Percentiles rank a stretch among this genome's conserved stretches.
phyloP scores from a whole-genome alignment of 2,113 vertebrate genomes.

The Triplophysa siluroides region DNA sequence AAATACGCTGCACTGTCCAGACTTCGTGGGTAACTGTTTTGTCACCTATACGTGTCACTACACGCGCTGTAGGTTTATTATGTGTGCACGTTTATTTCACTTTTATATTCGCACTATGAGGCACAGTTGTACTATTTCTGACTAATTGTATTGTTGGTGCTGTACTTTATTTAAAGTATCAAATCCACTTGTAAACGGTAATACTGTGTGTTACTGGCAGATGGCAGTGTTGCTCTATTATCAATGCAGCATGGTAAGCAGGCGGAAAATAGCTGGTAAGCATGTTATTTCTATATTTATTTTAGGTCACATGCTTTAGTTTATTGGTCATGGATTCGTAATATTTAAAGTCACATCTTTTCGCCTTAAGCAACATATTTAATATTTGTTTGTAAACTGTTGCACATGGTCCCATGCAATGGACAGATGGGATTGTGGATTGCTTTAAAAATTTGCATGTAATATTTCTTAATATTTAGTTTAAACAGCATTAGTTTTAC shows the following conservation, averaged over 20 bases:
- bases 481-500: no score
- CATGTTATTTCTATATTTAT: not conserved
- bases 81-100: not conserved
- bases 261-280: not conserved
- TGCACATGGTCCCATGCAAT: no score
- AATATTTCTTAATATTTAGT: no score
- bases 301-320: not conserved
- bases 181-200: no score
- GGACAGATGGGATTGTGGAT: no score
- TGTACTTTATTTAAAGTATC: no score
- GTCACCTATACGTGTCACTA: not conserved
- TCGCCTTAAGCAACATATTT: not conserved
- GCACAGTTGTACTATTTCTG: not conserved
- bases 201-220: slow-evolving; percentile 26
- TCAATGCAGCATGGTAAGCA: not conserved
- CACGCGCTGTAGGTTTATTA: not conserved
- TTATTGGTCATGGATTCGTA: no score
- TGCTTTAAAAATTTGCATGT: no score
- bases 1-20: no score
- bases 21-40: no score
- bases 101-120: not conserved
- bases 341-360: no score
- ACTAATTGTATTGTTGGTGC: not conserved
- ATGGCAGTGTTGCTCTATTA: slow-evolving; percentile 54
- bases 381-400: not conserved